Percentiles rank a stretch among this genome's conserved stretches.
Conservation (phyloP, 2,113 vertebrate genomes). For the Hepsetus odoe region DNA sequence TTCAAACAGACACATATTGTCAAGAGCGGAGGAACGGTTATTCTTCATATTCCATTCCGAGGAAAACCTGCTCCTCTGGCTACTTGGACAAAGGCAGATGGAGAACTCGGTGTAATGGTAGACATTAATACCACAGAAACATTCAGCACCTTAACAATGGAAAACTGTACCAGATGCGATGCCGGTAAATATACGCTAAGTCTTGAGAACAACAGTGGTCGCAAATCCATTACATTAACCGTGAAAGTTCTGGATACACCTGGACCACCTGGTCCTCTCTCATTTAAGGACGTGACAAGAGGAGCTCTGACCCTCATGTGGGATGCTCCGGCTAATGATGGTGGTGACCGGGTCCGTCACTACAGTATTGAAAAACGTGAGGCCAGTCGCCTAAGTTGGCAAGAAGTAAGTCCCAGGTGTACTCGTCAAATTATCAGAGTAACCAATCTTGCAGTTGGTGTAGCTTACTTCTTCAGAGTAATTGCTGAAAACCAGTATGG, state of each 20-base stretch:
- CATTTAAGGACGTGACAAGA: conserved; percentile 93
- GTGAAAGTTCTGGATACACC: conserved; percentile 96
- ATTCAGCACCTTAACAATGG: conserved; percentile 89
- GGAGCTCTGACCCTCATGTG: conserved; percentile 92
- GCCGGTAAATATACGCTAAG: conserved; percentile 93
- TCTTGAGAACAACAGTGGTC: conserved; percentile 95
- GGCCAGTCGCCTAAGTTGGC: conserved; percentile 94
- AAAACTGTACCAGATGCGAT: conserved; percentile 91
- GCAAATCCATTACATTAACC: conserved; percentile 90
- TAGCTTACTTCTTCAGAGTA: conserved; percentile 91
- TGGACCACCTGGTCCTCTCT: conserved; percentile 90
- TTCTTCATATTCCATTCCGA: conserved; percentile 85
- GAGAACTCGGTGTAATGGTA: conserved; percentile 86
- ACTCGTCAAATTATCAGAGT: conserved; percentile 89
- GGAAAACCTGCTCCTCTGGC: conserved; percentile 93
- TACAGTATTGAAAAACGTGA: conserved; percentile 94
- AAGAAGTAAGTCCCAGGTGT: conserved; percentile 87
- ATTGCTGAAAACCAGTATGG: conserved; percentile 94
- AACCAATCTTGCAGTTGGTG: conserved; percentile 82
- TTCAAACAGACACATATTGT: conserved; percentile 97
- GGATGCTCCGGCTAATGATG: conserved; percentile 92
- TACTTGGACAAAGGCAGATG: conserved; percentile 87
- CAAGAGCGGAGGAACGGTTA: conserved; percentile 87
- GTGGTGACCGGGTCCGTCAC: conserved; percentile 90
- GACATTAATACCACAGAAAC: conserved; percentile 92